Evolutionary conservation across 2,888 invertebrate species (phyloP).

Genomic region (Pilophorus perplexus): DNA sequence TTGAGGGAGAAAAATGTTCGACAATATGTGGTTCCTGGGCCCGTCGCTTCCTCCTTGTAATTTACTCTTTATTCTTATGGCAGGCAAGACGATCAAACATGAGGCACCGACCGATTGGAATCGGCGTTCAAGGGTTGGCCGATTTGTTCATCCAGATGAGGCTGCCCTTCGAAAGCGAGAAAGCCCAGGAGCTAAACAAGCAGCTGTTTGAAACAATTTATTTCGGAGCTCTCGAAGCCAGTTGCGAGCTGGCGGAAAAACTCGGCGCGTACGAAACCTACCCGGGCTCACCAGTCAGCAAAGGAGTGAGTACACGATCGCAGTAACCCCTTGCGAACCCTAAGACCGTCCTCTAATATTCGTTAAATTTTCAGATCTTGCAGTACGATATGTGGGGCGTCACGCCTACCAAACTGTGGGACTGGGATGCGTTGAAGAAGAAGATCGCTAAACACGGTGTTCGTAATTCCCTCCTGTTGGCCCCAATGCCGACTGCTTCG

Average conservation of each 20-base stretch:
- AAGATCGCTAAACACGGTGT: conserved; percentile 86
- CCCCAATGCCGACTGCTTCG: conserved; percentile 98
- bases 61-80: conserved; percentile 4
- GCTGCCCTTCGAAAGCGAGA: conserved; percentile 84
- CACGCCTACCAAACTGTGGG: conserved; percentile 79
- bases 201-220: conserved; percentile 98
- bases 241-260: conserved; percentile 86
- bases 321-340: neutral
- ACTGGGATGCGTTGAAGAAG: conserved; percentile 80
- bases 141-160: conserved; percentile 94
- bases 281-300: conserved; percentile 85
- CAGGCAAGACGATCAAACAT: conserved; percentile 67
- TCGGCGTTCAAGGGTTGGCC: conserved; percentile 96
- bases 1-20: no score
- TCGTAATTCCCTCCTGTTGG: conserved; percentile 87
- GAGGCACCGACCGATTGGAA: conserved; percentile 80
- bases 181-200: conserved; percentile 81
- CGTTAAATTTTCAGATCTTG: conserved; percentile 63
- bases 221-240: conserved; percentile 93
- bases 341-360: neutral
- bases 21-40: neutral
- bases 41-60: neutral
- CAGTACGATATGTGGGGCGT: conserved; percentile 99
- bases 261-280: conserved; percentile 89
- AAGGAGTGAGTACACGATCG: conserved; percentile 56